Evolutionary conservation across 1,140 invertebrate genomes (phyloP).

Genomic region (Cherax quadricarinatus): DNA sequence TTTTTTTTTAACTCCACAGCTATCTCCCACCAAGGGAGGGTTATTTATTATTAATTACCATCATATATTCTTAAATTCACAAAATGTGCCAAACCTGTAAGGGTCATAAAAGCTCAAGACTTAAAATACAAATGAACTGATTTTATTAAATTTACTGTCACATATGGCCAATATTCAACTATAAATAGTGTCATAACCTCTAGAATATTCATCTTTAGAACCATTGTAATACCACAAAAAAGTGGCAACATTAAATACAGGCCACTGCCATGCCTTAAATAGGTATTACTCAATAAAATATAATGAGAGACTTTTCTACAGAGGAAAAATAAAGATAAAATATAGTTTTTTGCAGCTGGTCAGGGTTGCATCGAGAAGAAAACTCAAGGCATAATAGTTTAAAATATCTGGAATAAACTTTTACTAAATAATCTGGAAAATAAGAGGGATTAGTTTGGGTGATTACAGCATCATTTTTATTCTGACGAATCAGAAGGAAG

Average conservation of each 20-base stretch:
- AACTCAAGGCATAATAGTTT: not conserved
- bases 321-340: not conserved
- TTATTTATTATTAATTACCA: no score
- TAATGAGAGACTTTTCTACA: not conserved
- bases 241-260: not conserved
- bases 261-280: not conserved
- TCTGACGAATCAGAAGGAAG: not conserved
- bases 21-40: no score
- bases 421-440: conserved; percentile 15
- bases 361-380: not conserved
- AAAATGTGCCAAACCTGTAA: no score
- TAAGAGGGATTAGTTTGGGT: conserved; percentile 28
- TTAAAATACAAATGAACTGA: not conserved
- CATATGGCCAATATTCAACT: not conserved
- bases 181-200: not conserved
- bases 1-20: no score
- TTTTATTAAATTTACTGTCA: not conserved
- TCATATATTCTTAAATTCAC: no score
- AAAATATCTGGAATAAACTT: conserved; percentile 26
- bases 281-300: not conserved
- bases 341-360: not conserved
- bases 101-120: no score
- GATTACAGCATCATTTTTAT: conserved; percentile 13
- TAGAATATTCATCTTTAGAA: not conserved
- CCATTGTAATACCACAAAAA: not conserved